Conservation (phyloP, 2,797 vertebrate genomes). For the Cryptoblepharus egeriae region DNA sequence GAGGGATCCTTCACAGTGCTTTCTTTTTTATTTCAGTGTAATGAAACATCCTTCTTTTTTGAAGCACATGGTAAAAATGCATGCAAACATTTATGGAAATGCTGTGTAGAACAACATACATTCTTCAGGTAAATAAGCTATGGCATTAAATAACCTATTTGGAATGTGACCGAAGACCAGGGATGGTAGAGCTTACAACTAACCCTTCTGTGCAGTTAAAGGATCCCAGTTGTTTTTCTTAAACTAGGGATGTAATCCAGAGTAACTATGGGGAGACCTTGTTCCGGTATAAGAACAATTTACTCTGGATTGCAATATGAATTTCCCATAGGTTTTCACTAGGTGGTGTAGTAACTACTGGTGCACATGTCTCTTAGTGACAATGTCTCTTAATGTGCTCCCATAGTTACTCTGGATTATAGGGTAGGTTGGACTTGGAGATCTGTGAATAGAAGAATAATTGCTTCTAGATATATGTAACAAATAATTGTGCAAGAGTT, state of each 20-base stretch:
- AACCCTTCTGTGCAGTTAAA: not conserved
- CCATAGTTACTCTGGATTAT: too few relatives aligned
- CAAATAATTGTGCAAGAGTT: not conserved
- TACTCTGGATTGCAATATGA: too few relatives aligned
- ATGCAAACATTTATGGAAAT: conserved; percentile 90
- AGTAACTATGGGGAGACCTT: too few relatives aligned
- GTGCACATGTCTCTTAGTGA: too few relatives aligned
- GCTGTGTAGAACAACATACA: conserved; percentile 88
- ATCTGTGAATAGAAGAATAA: not conserved
- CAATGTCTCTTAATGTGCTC: too few relatives aligned
- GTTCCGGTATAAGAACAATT: too few relatives aligned
- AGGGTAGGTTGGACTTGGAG: not conserved
- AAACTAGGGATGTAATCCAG: not conserved
- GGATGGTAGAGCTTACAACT: not conserved
- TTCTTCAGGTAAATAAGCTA: conserved; percentile 84
- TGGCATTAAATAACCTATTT: not conserved
- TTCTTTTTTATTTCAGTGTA: conserved; percentile 78
- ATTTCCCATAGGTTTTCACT: too few relatives aligned
- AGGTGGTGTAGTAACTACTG: too few relatives aligned
- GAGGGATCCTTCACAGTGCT: not conserved
- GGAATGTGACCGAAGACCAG: not conserved
- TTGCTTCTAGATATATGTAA: not conserved
- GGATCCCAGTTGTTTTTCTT: not conserved
- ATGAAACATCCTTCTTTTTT: conserved; percentile 91
- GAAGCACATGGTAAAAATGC: conserved; percentile 83